Base-by-base conservation (phyloP, 2,888 invertebrate genomes). In the Apocheima hispidaria region DNA sequence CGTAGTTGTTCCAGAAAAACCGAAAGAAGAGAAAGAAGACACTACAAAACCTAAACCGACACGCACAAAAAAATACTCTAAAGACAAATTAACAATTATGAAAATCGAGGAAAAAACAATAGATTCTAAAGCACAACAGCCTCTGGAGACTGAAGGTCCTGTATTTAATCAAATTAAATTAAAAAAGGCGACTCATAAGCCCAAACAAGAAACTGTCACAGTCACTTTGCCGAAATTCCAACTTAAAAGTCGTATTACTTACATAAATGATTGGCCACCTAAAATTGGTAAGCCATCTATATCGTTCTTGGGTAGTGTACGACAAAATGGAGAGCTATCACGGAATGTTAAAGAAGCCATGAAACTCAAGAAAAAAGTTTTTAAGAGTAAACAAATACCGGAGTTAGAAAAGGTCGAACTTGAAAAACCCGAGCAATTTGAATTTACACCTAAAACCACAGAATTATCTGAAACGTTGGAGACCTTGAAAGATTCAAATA, bases 241-340 rank as follows among this genome's bases (percentile, higher is more conserved):
- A 75, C 85, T 97, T 0, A 96, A 95, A 75, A 96, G 96, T 79
- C 93, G 95, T 68, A 95, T 96, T n/a, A 93, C 87, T 40, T 93
- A 93, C 70, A 71, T 93, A 26, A 83, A 90, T 43, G 95, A 95
- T 56, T 96, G 94, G 90, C 94, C 96, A 14, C 94, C 96, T 2
- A 83, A 92, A 65, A 86, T 93, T 57, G 74, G 94, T 6, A 86
- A 90, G 67, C 94, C 94, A 0, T 78, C 90, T 26, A 82, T 95
- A 7, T 90, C 93, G 4, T 83, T 86, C 52, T 81, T 96, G 61
- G 94, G 94, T 60, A 93, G 94, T 44, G 72, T 93, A 1, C 94
- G 93, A 72, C 94, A 94, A 73, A 93, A 91, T 70, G 96, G 96
- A 18, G 94, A 95, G 64, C 76, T 96, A 7, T 96, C 96, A 0